These are phyloP conservation scores for Apeltes quadracus DNA, from an alignment of 2,113 vertebrate species.

Conservation along the genomic window DNA sequence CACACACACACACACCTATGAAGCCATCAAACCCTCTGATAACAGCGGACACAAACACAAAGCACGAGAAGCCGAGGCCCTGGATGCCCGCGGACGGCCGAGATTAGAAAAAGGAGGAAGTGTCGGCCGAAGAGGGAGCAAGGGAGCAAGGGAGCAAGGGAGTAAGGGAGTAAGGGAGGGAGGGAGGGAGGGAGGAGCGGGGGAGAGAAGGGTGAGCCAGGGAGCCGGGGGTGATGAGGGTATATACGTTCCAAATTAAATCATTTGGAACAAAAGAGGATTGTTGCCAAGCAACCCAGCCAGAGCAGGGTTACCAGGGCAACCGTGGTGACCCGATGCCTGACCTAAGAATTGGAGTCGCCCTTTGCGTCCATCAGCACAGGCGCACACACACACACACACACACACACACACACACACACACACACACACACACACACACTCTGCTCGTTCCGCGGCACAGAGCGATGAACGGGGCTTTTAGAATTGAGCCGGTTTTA, in stretches of 20 bases:
- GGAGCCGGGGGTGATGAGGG: constrained; percentile 55
- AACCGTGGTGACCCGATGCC: constrained; percentile 78
- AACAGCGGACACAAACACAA: constrained; percentile 41
- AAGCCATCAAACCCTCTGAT: constrained; percentile 32
- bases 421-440: constrained; percentile 20
- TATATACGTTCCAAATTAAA: constrained; percentile 80
- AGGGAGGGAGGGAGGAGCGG: neutral
- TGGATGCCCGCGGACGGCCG: constrained; percentile 16
- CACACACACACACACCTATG: constrained; percentile 32
- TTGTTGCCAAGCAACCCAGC: constrained; percentile 81
- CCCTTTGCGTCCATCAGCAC: constrained; percentile 40
- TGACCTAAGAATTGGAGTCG: constrained; percentile 77
- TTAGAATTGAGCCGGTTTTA: neutral
- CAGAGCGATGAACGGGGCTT: constrained; percentile 1
- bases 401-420: constrained; percentile 15
- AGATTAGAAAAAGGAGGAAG: constrained; percentile 40
- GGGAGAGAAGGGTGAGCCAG: constrained; percentile 39
- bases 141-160: constrained; percentile 5
- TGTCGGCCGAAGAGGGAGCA: constrained; percentile 17
- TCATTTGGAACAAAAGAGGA: constrained; percentile 80
- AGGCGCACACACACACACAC: constrained; percentile 2
- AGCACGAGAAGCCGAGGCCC: constrained; percentile 37
- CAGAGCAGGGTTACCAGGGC: constrained; percentile 75
- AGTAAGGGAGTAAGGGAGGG: neutral
- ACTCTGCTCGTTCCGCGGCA: constrained; percentile 12